Evolutionary conservation across 2,888 invertebrate species (phyloP), one percentile per base, ranked within the genome.

Genomic region (Pyrochroa serraticornis): DNA sequence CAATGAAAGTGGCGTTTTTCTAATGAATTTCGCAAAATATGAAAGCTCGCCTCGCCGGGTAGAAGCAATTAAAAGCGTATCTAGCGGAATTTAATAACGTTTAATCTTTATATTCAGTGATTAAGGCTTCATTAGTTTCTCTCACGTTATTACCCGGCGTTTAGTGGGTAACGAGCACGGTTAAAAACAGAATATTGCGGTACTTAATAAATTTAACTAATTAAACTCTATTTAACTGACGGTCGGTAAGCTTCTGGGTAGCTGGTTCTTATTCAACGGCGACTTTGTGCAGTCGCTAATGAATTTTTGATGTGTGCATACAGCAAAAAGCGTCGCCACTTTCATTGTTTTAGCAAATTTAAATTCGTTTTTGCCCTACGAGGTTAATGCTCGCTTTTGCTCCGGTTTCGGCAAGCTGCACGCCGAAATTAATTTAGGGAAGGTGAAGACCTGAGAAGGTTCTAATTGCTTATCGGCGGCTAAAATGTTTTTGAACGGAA

Each of bases 61-160:
- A 22, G 41, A 39, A 8, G 55, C 57, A 62, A 65, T 65, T 65
- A 65, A 65, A 65, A 62, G 38, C 60, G 49, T 58, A 63, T 65
- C 60, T 63, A 58, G 60, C 58, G 42, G 44, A 64, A 62, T 65
- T 65, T 65, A 64, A 65, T 64, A 64, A 62, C 60, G 56, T 58
- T 63, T 64, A 60, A 60, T 62, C 64, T 62, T 65, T 64, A 64
- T 62, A 64, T 62, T 58, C 62, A 46, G 54, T 58, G 57, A 64
- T 65, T 65, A 65, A 64, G 64, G 44, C 58, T 58, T 62, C 64
- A 64, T 65, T 64, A 65, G 62, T 50, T 62, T 49, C 62, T 58
- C 60, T 47, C 60, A 54, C 56, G 60, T 58, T 62, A 60, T 60
- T 57, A 60, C 42, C 56, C 42, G 43, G 36, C 57, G 54, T 51